Percentiles rank a stretch among this genome's conserved stretches.
These are phyloP conservation scores for human (Homo sapiens) DNA, from an alignment of 2,113 vertebrate genomes.

Conservation along the genomic window GRCh38 chr1:61373501-61374000, in stretches of 20 bases:
- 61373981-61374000: not conserved
- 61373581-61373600: not conserved
- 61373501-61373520: not conserved
- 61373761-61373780: not conserved
- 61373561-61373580: not conserved
- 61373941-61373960: not conserved
- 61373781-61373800: not conserved
- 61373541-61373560: conserved; percentile 56
- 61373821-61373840: not conserved
- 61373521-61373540: not conserved
- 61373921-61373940: not conserved
- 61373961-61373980: not conserved
- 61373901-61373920: not conserved
- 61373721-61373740: not conserved
- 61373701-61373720: not conserved
- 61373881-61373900: not conserved
- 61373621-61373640: not conserved
- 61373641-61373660: not conserved
- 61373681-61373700: not conserved
- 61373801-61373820: not conserved
- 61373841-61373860: not conserved
- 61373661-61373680: not conserved
- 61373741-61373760: not conserved
- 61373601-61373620: conserved; percentile 23
- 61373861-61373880: not conserved